phyloP scores from a whole-genome alignment of 2,888 invertebrate species.

The Drosophila nigritarsus region DNA sequence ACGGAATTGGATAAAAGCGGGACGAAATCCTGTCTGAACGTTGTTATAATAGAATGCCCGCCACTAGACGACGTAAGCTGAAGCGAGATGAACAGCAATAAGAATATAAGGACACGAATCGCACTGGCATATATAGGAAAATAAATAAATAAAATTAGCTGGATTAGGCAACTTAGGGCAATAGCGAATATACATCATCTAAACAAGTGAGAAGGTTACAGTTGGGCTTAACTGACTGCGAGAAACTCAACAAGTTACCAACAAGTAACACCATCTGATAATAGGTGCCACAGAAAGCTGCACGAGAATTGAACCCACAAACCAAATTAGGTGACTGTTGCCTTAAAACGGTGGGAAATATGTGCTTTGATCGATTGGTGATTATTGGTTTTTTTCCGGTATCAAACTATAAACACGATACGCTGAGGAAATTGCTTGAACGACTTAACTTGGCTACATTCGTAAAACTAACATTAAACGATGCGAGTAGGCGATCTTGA shows the following conservation, averaged over 20 bases:
- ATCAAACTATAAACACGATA: no score
- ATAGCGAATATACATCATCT: no score
- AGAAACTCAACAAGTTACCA: background rate
- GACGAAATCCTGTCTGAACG: background rate
- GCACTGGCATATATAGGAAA: background rate
- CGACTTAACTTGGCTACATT: no score
- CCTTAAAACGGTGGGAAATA: background rate
- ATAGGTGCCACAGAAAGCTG: background rate
- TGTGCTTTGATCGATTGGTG: no score
- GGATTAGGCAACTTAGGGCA: background rate
- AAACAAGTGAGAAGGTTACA: background rate
- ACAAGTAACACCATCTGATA: background rate
- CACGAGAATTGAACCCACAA: background rate
- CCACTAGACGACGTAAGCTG: no score
- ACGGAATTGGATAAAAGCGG: no score
- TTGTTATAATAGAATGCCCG: no score
- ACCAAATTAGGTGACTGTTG: background rate
- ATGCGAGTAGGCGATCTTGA: background rate
- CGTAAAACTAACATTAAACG: background rate
- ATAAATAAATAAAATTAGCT: background rate
- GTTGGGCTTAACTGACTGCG: no score
- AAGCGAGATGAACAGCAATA: no score
- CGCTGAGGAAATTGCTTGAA: no score
- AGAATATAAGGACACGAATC: background rate
- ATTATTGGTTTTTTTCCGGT: no score